A percentile compares a stretch with the other conserved stretches of the same genome.
phyloP scores from a whole-genome alignment of 2,797 vertebrate genomes.

The Fringilla coelebs region DNA sequence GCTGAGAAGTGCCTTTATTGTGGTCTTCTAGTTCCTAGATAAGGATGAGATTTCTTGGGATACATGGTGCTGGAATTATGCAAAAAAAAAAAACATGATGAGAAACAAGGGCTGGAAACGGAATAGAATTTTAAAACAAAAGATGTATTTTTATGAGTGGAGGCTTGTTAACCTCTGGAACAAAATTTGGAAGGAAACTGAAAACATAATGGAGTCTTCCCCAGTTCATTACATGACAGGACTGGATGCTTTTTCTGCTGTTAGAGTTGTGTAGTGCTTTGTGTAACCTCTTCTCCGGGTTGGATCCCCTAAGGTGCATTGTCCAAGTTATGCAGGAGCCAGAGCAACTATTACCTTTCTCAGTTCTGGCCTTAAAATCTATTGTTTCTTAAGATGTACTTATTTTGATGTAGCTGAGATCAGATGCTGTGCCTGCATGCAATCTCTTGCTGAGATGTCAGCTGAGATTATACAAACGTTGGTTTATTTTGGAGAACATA shows the following conservation, averaged over 20 bases:
- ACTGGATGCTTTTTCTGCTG: neutral
- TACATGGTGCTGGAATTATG: neutral
- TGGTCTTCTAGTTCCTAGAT: neutral
- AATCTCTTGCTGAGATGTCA: neutral
- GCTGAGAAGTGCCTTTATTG: neutral
- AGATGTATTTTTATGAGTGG: neutral
- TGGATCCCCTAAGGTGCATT: neutral
- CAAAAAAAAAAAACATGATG: neutral
- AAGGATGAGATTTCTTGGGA: neutral
- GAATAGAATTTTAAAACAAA: neutral
- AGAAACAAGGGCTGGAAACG: neutral
- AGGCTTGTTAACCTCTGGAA: neutral
- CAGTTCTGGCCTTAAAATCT: neutral
- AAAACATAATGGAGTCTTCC: neutral
- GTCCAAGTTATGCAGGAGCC: neutral
- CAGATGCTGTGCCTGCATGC: neutral
- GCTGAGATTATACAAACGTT: neutral
- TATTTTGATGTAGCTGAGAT: neutral
- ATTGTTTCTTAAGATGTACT: neutral
- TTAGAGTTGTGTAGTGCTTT: neutral
- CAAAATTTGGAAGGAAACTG: neutral
- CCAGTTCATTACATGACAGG: neutral
- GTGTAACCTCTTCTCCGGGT: accelerated
- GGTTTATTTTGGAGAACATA: neutral
- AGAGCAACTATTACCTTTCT: neutral